Percentiles rank a stretch among this genome's conserved stretches.
Evolutionary conservation across 2,888 invertebrate genomes (phyloP).

Genomic region (Drosophila fulvimacula): DNA sequence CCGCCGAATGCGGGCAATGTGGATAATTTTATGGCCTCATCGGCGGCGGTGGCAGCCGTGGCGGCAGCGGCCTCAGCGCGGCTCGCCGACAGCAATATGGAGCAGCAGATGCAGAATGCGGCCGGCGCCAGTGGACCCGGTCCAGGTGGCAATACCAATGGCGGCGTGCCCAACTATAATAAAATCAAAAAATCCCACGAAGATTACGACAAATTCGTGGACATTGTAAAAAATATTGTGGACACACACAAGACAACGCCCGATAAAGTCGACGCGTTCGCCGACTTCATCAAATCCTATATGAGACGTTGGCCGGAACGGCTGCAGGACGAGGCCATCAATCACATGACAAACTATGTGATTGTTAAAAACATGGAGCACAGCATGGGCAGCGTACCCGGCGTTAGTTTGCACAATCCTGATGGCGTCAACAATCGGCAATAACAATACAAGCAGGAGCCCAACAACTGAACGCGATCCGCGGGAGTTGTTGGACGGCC

Average conservation of each 20-base stretch:
- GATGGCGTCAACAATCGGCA: slow-evolving; percentile 83
- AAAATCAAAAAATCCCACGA: slow-evolving; percentile 80
- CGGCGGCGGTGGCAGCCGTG: slow-evolving; percentile 83
- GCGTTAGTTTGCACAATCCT: slow-evolving; percentile 67
- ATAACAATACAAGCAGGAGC: slow-evolving; percentile 83
- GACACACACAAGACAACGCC: slow-evolving; percentile 83
- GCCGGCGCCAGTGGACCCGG: slow-evolving; percentile 71
- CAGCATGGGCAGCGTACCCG: slow-evolving; percentile 74
- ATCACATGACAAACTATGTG: slow-evolving; percentile 84
- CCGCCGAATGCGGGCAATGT: slow-evolving; percentile 81
- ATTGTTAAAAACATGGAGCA: slow-evolving; percentile 84
- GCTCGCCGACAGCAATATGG: slow-evolving; percentile 82
- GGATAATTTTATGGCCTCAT: slow-evolving; percentile 83
- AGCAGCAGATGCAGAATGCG: slow-evolving; percentile 80
- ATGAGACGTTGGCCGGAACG: slow-evolving; percentile 84
- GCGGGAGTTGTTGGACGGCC: slow-evolving; percentile 66
- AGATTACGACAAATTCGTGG: slow-evolving; percentile 83
- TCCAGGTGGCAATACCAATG: slow-evolving; percentile 76
- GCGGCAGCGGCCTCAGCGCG: slow-evolving; percentile 81
- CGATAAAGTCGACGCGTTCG: slow-evolving; percentile 83
- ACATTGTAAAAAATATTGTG: slow-evolving; percentile 84
- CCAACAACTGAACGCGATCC: slow-evolving; percentile 65
- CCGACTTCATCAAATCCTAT: slow-evolving; percentile 83
- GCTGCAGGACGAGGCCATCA: slow-evolving; percentile 83
- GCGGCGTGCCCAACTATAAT: slow-evolving; percentile 80